Evolutionary conservation across 1,140 invertebrate genomes (phyloP), one percentile per base, ranked within the genome.

Genomic region (Coelopa frigida): DNA sequence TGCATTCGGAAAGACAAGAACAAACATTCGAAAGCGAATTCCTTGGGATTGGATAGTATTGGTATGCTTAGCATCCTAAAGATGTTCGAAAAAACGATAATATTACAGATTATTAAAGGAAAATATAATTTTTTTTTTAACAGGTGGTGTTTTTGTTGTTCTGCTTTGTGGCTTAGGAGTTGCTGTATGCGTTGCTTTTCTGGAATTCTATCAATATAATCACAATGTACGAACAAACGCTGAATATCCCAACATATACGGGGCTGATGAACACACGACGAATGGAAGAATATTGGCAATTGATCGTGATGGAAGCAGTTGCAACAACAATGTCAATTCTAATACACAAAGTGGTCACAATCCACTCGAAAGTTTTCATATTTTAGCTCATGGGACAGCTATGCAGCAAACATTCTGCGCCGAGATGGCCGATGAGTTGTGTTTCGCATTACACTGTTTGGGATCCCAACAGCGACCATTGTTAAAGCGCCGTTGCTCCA

Each of bases 141-240:
- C 14, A 63, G 91, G 93, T 56, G 94, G 94, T 5, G 90, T 98
- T 4, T 98, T 98, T 71, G 92, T 98, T 8, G 92, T 97, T 1
- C 76, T 98, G 1, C 76, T 97, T 2, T 89, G 88, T 53, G 94
- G 94, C 1, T 73, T 96, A 36, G 83, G 85, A 1, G 67, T 94
- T 12, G 90, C 92, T 1, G 85, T 94, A 42, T 70, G 94, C 17
- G 84, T 94, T 1, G 89, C 92, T 8, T 87, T 96, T 32, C 73
- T 91, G 50, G 94, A 97, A 66, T 96, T 97, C 66, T 90, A 92
- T 57, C 92, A 88, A 82, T 89, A 95, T 17, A 58, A 72, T 90
- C 90, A 1, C 4, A 85, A n/a, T n/a, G n/a, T n/a, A n/a, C n/a
- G n/a, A n/a, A n/a, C n/a, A n/a, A n/a, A n/a, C n/a, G n/a, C n/a